Evolutionary conservation across 2,888 invertebrate species (phyloP).

Genomic region (Eulithis prunata): DNA sequence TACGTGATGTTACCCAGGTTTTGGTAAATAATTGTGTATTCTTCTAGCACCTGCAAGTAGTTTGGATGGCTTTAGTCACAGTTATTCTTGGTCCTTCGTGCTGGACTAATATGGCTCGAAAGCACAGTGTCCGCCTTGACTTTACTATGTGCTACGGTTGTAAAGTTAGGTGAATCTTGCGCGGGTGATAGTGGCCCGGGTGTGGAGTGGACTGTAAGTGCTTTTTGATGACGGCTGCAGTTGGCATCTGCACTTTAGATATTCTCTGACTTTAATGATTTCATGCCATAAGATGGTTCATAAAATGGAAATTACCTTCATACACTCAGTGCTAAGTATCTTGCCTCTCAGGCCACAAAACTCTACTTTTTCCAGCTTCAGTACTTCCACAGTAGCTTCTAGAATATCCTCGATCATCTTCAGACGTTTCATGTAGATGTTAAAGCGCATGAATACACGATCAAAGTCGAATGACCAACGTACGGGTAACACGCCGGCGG

Average conservation of each 20-base stretch:
- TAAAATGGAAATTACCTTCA: slow-evolving; percentile 54
- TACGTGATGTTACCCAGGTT: slow-evolving; percentile 85
- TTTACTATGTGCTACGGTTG: too few relatives aligned
- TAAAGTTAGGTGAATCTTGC: too few relatives aligned
- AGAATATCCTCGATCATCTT: slow-evolving; percentile 88
- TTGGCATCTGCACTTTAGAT: too few relatives aligned
- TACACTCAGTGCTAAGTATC: slow-evolving; percentile 81
- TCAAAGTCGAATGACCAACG: slow-evolving; percentile 91
- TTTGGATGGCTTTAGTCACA: background rate
- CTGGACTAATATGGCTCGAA: background rate
- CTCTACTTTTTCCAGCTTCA: slow-evolving; percentile 94
- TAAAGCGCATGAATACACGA: slow-evolving; percentile 88
- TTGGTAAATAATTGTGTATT: slow-evolving; percentile 64
- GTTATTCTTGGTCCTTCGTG: background rate
- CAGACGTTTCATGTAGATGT: slow-evolving; percentile 86
- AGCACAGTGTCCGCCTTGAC: background rate
- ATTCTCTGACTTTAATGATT: too few relatives aligned
- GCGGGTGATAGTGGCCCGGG: too few relatives aligned
- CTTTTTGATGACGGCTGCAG: too few relatives aligned
- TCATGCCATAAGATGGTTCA: too few relatives aligned
- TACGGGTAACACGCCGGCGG: slow-evolving; percentile 83
- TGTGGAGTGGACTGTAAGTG: too few relatives aligned
- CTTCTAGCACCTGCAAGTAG: slow-evolving; percentile 63
- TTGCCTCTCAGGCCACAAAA: slow-evolving; percentile 89
- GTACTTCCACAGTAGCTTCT: slow-evolving; percentile 90